Percentiles rank a stretch among this genome's conserved stretches.
Evolutionary conservation across 2,888 invertebrate species (phyloP).

Genomic region (Hartigia nigra): DNA sequence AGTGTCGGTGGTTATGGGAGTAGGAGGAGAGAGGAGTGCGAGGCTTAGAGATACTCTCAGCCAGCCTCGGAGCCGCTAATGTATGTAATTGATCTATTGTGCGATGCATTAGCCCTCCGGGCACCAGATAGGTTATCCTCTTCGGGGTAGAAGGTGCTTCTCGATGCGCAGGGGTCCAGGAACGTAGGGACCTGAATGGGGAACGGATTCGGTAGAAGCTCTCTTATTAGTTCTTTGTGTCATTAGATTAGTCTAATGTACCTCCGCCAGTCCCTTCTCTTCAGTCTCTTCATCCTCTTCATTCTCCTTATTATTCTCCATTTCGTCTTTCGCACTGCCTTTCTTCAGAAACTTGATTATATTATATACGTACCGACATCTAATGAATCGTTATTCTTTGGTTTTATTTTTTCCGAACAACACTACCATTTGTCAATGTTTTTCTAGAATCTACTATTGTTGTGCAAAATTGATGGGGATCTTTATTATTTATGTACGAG

Average conservation of each 20-base stretch:
- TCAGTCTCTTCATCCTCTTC: conserved; percentile 20
- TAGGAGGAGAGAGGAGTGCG: conserved; percentile 26
- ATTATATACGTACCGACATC: neutral
- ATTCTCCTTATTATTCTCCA: conserved; percentile 17
- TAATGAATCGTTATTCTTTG: neutral
- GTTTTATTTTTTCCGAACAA: neutral
- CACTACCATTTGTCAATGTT: neutral
- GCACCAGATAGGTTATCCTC: conserved; percentile 47
- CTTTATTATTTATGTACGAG: neutral
- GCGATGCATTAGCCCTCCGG: conserved; percentile 59
- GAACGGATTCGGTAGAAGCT: conserved; percentile 38
- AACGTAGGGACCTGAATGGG: conserved; percentile 38
- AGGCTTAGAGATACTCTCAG: conserved; percentile 47
- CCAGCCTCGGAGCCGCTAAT: conserved; percentile 55
- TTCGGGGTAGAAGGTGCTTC: conserved; percentile 26
- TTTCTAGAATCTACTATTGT: neutral
- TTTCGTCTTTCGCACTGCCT: conserved; percentile 13
- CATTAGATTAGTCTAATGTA: conserved; percentile 57
- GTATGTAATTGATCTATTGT: conserved; percentile 65
- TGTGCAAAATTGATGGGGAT: neutral
- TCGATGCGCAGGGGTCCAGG: neutral
- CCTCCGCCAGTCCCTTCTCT: conserved; percentile 24
- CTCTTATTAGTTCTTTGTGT: conserved; percentile 54
- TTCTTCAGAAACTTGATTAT: neutral
- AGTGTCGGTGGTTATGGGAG: conserved; percentile 12